Evolutionary conservation across 2,797 vertebrate species (phyloP).

Genomic region (Helicolenus hilgendorfi): DNA sequence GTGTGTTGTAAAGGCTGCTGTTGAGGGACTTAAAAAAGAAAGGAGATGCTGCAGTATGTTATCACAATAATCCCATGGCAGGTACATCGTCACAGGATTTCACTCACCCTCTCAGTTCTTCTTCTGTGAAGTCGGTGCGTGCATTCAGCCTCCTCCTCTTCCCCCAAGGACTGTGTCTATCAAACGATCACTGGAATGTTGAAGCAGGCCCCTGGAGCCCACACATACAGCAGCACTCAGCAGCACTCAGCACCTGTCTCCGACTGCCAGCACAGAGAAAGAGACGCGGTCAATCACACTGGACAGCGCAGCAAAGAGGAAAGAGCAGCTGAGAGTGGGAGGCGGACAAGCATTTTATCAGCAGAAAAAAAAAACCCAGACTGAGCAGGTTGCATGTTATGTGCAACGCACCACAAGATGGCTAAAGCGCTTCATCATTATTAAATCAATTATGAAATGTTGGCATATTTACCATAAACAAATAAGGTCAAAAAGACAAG

Average conservation of each 20-base stretch:
- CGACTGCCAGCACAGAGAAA: constrained; percentile 72
- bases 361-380: constrained; percentile 35
- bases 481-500: neutral
- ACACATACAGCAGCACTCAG: constrained; percentile 82
- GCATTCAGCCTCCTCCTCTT: constrained; percentile 21
- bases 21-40: constrained; percentile 40
- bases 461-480: neutral
- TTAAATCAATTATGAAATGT: neutral
- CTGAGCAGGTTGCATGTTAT: constrained; percentile 1
- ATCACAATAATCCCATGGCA: constrained; percentile 27
- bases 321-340: constrained; percentile 50
- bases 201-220: constrained; percentile 82
- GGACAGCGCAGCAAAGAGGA: constrained; percentile 68
- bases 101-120: constrained; percentile 61
- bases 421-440: neutral
- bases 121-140: constrained; percentile 18
- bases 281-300: constrained; percentile 74
- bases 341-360: constrained; percentile 59
- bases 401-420: neutral
- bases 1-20: constrained; percentile 46
- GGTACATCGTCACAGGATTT: constrained; percentile 41
- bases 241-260: constrained; percentile 89
- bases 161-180: constrained; percentile 69
- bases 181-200: constrained; percentile 82
- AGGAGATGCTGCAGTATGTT: constrained; percentile 16